Base-by-base conservation (phyloP, 2,113 vertebrate species). In the Camelus dromedarius region DNA sequence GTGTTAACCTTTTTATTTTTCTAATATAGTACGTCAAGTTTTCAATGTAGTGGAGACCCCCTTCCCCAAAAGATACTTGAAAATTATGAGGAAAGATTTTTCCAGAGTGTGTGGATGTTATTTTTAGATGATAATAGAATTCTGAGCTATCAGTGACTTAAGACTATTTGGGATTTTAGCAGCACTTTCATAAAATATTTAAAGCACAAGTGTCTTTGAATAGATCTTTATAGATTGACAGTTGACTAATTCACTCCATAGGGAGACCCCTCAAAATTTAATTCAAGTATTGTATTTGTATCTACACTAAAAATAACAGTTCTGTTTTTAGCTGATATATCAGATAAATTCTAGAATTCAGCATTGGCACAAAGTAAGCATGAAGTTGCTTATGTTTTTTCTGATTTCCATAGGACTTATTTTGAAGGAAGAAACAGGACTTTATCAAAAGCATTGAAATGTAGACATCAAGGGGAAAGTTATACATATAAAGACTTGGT, bases 391-490 rank as follows among this genome's bases (percentile, higher is more conserved):
- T 66, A 10, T 89, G 28, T 56, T 64, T 24, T 30, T 62, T 85
- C 38, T 88, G 6, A 58, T 95, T 87, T 92, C 3, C 16, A 42
- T 81, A 72, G 14, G 13, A 75, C 52, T 92, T 97, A 91, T 18
- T 82, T 10, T 96, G 89, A 42, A 54, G 83, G 84, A 52, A 54
- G 81, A 96, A 91, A 62, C 56, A 90, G 42, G 24, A 76, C 15
- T 95, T 32, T 84, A 58, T 52, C 22, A 93, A 20, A 64, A 92
- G 14, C 26, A 60, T 88, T 96, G 84, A 95, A 91, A 35, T 95
- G 88, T 69, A 35, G 67, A 92, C 11, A 42, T 15, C 2, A 38
- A 67, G 89, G 60, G 80, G 0, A 90, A 93, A 96, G 56, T 80
- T 95, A 62, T 16, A 92, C 0, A 58, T 83, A 13, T 30, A 72